These are phyloP conservation scores for Athalia rosae DNA, from an alignment of 2,888 invertebrate species.

Conservation along the genomic window DNA sequence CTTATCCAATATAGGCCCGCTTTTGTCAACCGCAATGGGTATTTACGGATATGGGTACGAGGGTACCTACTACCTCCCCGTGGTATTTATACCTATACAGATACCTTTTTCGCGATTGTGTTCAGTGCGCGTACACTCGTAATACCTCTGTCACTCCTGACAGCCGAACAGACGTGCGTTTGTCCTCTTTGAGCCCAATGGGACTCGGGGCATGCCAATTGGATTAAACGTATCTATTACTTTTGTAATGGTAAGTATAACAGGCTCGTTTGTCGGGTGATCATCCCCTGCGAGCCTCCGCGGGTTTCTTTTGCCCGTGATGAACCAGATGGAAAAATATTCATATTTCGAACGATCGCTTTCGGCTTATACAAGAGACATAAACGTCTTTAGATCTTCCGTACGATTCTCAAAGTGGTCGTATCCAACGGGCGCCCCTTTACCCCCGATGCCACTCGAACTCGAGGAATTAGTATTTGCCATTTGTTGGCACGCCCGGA, in stretches of 20 bases:
- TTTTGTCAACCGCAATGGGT: conserved; percentile 57
- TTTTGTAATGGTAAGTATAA: conserved; percentile 59
- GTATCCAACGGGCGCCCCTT: background rate
- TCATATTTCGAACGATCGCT: conserved; percentile 31
- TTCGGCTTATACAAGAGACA: conserved; percentile 1
- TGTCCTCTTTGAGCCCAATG: conserved; percentile 5
- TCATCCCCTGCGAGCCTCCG: conserved; percentile 46
- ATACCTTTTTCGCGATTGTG: conserved; percentile 11
- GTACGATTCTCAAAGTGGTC: conserved; percentile 32
- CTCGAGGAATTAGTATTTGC: conserved; percentile 18
- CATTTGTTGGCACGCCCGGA: conserved; percentile 20
- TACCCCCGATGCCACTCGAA: background rate
- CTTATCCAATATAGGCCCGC: conserved; percentile 66
- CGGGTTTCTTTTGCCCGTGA: background rate
- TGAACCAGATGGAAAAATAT: conserved; percentile 39
- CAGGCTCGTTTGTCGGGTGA: conserved; percentile 47
- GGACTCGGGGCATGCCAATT: conserved; percentile 62
- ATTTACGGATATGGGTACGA: conserved; percentile 54
- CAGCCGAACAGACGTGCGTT: conserved; percentile 13
- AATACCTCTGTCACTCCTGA: conserved; percentile 50
- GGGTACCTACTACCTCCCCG: background rate
- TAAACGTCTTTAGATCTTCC: conserved; percentile 4
- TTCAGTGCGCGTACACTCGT: conserved; percentile 32
- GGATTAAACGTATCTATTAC: conserved; percentile 73
- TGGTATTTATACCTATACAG: too few relatives aligned